phyloP scores from a whole-genome alignment of 2,797 vertebrate genomes.

The Mareca penelope region DNA sequence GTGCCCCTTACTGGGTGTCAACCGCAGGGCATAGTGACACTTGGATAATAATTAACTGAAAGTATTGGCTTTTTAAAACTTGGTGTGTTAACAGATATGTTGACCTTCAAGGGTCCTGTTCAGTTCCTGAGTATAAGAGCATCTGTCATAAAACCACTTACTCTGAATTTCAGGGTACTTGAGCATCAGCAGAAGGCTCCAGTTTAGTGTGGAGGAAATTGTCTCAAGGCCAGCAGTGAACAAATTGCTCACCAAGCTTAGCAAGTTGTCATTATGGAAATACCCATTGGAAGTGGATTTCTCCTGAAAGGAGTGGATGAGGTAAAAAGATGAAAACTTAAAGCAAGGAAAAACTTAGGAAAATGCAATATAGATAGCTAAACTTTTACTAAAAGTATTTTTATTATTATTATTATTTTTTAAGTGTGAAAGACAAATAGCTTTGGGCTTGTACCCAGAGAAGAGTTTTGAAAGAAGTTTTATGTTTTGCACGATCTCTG shows the following conservation, averaged over 20 bases:
- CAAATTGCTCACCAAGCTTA: constrained; percentile 61
- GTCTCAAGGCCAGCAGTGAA: constrained; percentile 76
- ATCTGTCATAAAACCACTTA: constrained; percentile 27
- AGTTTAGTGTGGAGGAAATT: constrained; percentile 68
- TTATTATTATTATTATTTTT: too few relatives aligned
- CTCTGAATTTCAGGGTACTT: constrained; percentile 75
- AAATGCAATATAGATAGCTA: background rate
- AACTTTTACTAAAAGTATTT: background rate
- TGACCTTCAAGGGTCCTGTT: background rate
- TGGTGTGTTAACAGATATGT: background rate
- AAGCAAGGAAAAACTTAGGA: background rate
- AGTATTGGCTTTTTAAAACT: background rate
- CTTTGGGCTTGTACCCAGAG: background rate
- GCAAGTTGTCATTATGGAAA: constrained; percentile 70
- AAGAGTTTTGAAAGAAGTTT: background rate
- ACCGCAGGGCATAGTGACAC: background rate
- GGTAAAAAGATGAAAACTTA: background rate
- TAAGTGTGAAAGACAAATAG: background rate
- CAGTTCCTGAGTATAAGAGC: background rate
- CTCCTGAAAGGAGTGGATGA: constrained; percentile 56
- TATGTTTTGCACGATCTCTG: background rate
- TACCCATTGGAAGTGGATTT: constrained; percentile 41
- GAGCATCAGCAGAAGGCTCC: constrained; percentile 75
- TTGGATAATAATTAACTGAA: background rate
- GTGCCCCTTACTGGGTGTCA: background rate